These are phyloP conservation scores for Aphrocallistes beatrix DNA, from an alignment of 37 sponge, comb jelly and placozoan species.

Conservation along the genomic window DNA sequence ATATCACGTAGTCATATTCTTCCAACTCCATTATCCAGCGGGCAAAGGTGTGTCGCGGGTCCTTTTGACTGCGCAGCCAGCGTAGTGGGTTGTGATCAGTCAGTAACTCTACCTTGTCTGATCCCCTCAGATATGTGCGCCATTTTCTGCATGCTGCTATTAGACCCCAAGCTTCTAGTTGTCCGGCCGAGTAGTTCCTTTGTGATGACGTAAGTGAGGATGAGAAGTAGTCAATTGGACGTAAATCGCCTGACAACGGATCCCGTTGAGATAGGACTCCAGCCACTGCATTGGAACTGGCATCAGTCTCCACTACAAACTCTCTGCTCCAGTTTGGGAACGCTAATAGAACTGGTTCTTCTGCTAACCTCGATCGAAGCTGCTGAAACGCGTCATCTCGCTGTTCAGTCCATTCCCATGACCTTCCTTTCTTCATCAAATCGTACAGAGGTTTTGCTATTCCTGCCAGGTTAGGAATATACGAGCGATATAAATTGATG, in stretches of 20 bases:
- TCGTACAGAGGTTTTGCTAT: conserved; percentile 21
- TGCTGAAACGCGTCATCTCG: conserved; percentile 21
- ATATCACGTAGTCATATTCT: background rate
- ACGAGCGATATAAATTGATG: conserved; percentile 18
- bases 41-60: background rate
- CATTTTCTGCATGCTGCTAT: background rate
- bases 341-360: conserved; percentile 11
- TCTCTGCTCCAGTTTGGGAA: conserved; percentile 19
- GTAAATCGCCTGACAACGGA: background rate
- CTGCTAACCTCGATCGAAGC: background rate
- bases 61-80: background rate
- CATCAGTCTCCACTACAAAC: conserved; percentile 29
- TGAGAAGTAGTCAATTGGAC: background rate
- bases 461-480: conserved; percentile 20
- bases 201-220: background rate
- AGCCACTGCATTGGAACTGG: conserved; percentile 25
- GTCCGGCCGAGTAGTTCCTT: background rate
- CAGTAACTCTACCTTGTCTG: background rate
- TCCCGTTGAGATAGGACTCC: background rate
- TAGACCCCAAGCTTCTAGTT: background rate
- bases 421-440: conserved; percentile 20
- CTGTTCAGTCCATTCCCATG: conserved; percentile 5
- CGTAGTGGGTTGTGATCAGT: background rate
- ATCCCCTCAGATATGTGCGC: background rate
- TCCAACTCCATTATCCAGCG: background rate